Conservation (phyloP, 2,888 invertebrate genomes). For the Cybosia mesomella region DNA sequence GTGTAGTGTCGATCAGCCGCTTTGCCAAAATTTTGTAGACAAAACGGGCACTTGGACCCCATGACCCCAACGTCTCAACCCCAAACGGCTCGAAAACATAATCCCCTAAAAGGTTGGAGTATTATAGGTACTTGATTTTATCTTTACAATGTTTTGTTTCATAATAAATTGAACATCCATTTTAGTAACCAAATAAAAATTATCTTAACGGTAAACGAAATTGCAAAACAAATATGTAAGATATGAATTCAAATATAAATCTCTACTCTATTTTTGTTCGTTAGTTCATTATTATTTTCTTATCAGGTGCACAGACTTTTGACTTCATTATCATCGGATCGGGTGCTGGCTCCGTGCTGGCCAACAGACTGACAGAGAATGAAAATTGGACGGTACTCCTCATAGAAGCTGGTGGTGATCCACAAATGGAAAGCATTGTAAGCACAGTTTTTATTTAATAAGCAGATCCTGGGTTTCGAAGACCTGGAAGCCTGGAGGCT, state of each 20-base stretch:
- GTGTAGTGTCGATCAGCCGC: too few species aligned
- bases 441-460: conserved; percentile 55
- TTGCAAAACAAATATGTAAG: neutral
- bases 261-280: neutral
- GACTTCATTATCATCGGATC: conserved; percentile 80
- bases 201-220: neutral
- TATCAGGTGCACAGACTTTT: conserved; percentile 70
- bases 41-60: too few species aligned
- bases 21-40: too few species aligned
- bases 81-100: too few species aligned
- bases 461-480: too few species aligned
- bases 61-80: too few species aligned
- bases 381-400: conserved; percentile 75
- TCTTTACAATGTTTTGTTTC: neutral
- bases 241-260: neutral
- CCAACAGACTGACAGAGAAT: conserved; percentile 71
- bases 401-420: conserved; percentile 78
- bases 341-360: conserved; percentile 76
- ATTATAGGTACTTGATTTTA: neutral
- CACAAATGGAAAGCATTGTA: conserved; percentile 75
- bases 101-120: too few species aligned
- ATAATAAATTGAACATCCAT: neutral
- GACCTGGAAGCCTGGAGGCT: too few species aligned
- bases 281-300: neutral
- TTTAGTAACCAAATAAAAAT: neutral